A percentile compares a stretch with the other conserved stretches of the same genome.
Conservation (phyloP, 2,113 vertebrate genomes). For the Geococcyx californianus region DNA sequence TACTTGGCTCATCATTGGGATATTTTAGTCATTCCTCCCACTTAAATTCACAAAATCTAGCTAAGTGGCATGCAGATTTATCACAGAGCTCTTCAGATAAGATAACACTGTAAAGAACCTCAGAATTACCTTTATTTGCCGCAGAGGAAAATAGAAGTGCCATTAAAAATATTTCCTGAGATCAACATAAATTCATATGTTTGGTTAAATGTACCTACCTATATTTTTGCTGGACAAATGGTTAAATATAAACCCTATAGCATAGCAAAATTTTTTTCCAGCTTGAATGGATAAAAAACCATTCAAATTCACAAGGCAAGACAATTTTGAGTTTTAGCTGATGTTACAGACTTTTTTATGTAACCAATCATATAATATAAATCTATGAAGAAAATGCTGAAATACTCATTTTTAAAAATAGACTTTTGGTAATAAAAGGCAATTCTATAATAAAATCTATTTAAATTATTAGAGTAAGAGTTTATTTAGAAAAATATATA, state of each 20-base stretch:
- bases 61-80: not conserved
- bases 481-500: not conserved
- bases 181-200: not conserved
- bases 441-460: not conserved
- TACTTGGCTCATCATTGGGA: not conserved
- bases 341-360: not conserved
- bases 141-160: not conserved
- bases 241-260: not conserved
- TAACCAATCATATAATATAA: not conserved
- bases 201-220: not conserved
- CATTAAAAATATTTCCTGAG: not conserved
- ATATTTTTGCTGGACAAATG: not conserved
- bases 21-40: not conserved
- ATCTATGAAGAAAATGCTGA: not conserved
- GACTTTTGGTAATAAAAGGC: not conserved
- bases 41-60: not conserved
- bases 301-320: not conserved
- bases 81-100: not conserved
- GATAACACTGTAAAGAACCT: not conserved
- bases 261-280: not conserved
- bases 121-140: not conserved
- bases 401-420: not conserved
- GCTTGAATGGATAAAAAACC: not conserved
- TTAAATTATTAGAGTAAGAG: not conserved
- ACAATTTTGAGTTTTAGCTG: not conserved